Conservation (phyloP, 2,797 vertebrate genomes). For the Cephalopachus bancanus region DNA sequence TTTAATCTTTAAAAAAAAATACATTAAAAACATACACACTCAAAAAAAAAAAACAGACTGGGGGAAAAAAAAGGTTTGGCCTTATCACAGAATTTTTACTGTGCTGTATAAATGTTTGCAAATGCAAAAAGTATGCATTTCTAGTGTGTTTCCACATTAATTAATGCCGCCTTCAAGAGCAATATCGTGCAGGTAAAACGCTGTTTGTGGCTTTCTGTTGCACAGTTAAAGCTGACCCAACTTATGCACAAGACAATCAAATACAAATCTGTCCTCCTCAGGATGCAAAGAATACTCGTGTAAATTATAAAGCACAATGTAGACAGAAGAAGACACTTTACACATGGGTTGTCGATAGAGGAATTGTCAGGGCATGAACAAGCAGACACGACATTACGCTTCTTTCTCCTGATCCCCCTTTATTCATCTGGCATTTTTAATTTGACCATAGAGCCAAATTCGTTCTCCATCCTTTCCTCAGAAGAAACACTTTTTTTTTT, state of each 20-base stretch:
- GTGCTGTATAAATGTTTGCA: slow-evolving; percentile 89
- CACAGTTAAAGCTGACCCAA: slow-evolving; percentile 89
- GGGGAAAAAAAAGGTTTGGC: slow-evolving; percentile 89
- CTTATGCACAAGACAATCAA: slow-evolving; percentile 93
- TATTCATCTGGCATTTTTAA: slow-evolving; percentile 79
- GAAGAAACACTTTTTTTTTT: slow-evolving; percentile 68
- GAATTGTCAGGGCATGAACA: slow-evolving; percentile 86
- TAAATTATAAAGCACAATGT: slow-evolving; percentile 89
- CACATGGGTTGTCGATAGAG: slow-evolving; percentile 80
- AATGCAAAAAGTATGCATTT: slow-evolving; percentile 88
- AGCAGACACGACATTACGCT: slow-evolving; percentile 77
- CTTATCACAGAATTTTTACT: slow-evolving; percentile 89
- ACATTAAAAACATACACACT: slow-evolving; percentile 51
- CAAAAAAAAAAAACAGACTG: slow-evolving; percentile 51
- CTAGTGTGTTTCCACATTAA: slow-evolving; percentile 89
- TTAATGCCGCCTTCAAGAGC: slow-evolving; percentile 89
- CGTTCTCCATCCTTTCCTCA: slow-evolving; percentile 73
- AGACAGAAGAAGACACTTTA: slow-evolving; percentile 87
- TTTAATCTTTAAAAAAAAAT: slow-evolving; percentile 87
- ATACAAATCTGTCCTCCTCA: slow-evolving; percentile 87
- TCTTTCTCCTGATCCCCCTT: slow-evolving; percentile 81
- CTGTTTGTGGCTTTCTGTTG: slow-evolving; percentile 90
- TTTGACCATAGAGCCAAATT: slow-evolving; percentile 85
- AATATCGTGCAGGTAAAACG: slow-evolving; percentile 89
- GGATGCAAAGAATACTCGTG: slow-evolving; percentile 84